Base-by-base conservation (phyloP, 2,113 vertebrate genomes). In the Hiodon tergisus region DNA sequence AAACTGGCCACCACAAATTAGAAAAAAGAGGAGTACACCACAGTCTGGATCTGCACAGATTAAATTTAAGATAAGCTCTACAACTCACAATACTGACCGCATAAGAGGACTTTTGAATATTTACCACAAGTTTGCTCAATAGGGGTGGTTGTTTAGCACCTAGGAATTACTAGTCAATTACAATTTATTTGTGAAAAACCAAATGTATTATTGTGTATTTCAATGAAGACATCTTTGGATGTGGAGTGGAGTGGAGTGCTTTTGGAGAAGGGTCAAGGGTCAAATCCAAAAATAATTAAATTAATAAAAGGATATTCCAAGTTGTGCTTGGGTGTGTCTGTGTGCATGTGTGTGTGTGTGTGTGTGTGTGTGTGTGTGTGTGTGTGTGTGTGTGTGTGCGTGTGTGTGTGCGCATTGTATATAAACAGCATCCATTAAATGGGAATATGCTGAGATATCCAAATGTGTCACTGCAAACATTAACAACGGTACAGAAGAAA, bases 191-290 rank as follows among this genome's bases (percentile, higher is more conserved):
- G 31, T 31, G 31, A 31, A 31, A 31, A 31, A 31, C 31, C 31
- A 31, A 31, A 31, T 31, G 31, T 31, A 31, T 31, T 31, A 31
- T 31, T 31, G 31, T 31, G 31, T 31, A 31, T 31, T 31, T 31
- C 31, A 31, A 31, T 31, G 31, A 31, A 31, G 31, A 31, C 31
- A 31, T 31, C 31, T 31, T 31, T 31, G 31, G 31, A 31, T 31
- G 31, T 31, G 31, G 31, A 63, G 76, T 46, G n/a, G n/a, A n/a
- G n/a, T 50, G 71, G 78, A 63, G 76, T 46, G 31, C 55, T 8
- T 4, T 47, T 71, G 50, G 58, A 50, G n/a, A 71, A 73, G 70
- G 81, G 80, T 82, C 83, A 82, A 65, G 80, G 82, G 72, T 83
- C 79, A 83, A 77, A 82, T 87, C 81, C 78, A 79, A 69, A 81